Percentiles rank a stretch among this genome's conserved stretches.
phyloP scores from a whole-genome alignment of 2,888 invertebrate genomes.

The Cheilosia pagana region DNA sequence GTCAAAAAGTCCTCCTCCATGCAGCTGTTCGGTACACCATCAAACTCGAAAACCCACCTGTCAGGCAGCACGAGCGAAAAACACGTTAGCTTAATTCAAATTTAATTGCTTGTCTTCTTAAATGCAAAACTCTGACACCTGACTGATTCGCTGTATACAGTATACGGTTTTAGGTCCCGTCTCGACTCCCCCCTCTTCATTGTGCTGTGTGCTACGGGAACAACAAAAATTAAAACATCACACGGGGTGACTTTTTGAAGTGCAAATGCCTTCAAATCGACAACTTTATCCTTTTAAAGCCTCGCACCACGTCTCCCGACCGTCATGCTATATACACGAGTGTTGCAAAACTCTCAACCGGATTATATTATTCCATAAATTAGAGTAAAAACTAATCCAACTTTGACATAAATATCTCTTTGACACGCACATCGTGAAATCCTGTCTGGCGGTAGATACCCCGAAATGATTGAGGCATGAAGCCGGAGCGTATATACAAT shows the following conservation, averaged over 20 bases:
- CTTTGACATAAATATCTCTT: slow-evolving; percentile 71
- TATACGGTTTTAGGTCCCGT: slow-evolving; percentile 23
- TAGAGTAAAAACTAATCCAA: slow-evolving; percentile 70
- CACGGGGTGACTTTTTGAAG: slow-evolving; percentile 41
- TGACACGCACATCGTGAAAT: slow-evolving; percentile 68
- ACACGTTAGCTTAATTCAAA: slow-evolving; percentile 66
- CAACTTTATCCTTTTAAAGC: slow-evolving; percentile 64
- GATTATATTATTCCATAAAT: slow-evolving; percentile 69
- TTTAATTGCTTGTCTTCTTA: slow-evolving; percentile 68
- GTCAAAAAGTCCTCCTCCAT: no score
- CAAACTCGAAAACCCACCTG: slow-evolving; percentile 6
- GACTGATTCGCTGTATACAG: slow-evolving; percentile 54
- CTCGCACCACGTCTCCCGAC: not conserved
- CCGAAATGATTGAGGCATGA: slow-evolving; percentile 46
- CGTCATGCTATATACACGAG: not conserved
- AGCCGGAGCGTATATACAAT: slow-evolving; percentile 22
- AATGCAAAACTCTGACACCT: slow-evolving; percentile 60
- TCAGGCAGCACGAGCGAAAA: slow-evolving; percentile 51
- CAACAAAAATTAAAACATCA: slow-evolving; percentile 42
- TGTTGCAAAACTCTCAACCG: slow-evolving; percentile 48
- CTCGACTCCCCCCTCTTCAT: not conserved
- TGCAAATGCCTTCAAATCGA: slow-evolving; percentile 65
- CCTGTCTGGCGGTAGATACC: slow-evolving; percentile 46
- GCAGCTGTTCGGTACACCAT: not conserved
- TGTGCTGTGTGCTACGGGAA: not conserved